Base-by-base conservation (phyloP, 2,888 invertebrate genomes). In the Tuta absoluta region DNA sequence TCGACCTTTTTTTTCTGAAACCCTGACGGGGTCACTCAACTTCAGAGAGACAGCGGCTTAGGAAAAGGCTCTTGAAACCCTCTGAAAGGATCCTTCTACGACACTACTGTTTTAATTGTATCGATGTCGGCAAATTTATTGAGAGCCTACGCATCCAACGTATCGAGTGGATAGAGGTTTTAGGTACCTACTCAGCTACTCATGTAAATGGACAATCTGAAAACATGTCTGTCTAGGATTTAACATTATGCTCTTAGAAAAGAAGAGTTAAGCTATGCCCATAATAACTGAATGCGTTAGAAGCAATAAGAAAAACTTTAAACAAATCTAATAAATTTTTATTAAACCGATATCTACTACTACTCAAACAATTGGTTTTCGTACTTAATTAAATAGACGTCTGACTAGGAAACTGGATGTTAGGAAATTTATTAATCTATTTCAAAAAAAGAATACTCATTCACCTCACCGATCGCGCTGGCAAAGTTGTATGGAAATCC, bases 1-100 rank as follows among this genome's bases (percentile, higher is more conserved):
- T 78, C 82, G 68, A 71, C 67, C 65, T 72, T 63, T 64, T 86
- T 65, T 86, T 83, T 86, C 79, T 82, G 81, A 86, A 80, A 82
- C 79, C 76, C 75, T 77, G 79, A 80, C 80, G 80, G 76, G 89
- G 87, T 89, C 87, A 84, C 72, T 82, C 80, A 89, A 84, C 89
- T 81, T 70, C 76, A 69, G 75, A 76, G 82, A 81, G 84, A 84
- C 84, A 80, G 80, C 76, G 75, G 76, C 69, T 71, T 66, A 70
- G 70, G 65, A 76, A 76, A 80, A 77, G 76, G 77, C 76, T 76
- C 72, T 74, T 68, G 65, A 71, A 67, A 68, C 66, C 61, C 64
- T 69, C 69, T 70, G 70, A 70, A 69, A 65, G 67, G 68, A 71
- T 66, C 63, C 67, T 65, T 61, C 68, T 67, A 72, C 77, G 75